Percentiles rank a stretch among this genome's conserved stretches.
Conservation (phyloP, 35 echinoderm and acorn worm species). For the Hemicentrotus pulcherrimus region DNA sequence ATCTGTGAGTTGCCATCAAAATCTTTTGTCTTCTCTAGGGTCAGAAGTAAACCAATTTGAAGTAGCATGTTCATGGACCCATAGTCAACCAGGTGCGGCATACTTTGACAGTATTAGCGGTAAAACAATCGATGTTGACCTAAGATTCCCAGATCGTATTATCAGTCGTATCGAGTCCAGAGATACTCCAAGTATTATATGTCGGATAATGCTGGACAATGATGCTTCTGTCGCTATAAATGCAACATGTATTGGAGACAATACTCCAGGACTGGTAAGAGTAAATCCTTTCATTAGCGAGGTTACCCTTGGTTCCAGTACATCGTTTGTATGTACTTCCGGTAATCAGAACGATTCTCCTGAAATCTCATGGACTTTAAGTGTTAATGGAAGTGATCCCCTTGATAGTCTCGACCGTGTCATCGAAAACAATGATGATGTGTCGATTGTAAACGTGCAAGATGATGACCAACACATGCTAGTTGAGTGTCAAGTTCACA, state of each 20-base stretch:
- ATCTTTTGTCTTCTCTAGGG: not conserved
- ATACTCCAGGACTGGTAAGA: not conserved
- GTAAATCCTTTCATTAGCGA: constrained; percentile 6
- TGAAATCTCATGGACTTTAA: not conserved
- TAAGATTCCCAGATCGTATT: not conserved
- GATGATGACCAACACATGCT: not conserved
- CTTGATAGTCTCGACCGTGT: not conserved
- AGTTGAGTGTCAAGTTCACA: not conserved
- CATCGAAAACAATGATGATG: not conserved
- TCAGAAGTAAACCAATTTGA: not conserved
- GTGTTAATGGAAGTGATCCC: not conserved
- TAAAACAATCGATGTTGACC: not conserved
- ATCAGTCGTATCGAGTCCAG: not conserved
- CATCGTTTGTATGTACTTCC: constrained; percentile 1
- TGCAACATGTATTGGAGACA: not conserved
- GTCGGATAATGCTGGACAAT: not conserved
- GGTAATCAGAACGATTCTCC: not conserved
- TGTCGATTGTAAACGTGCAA: not conserved
- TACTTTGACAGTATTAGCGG: not conserved
- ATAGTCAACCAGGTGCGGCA: not conserved
- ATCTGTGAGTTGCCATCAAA: constrained; percentile 4
- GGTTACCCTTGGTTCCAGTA: constrained; percentile 6
- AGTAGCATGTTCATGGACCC: not conserved
- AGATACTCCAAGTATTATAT: not conserved
- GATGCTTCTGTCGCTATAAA: not conserved